These are phyloP conservation scores for Scaptomyza pallida DNA, from an alignment of 1,140 invertebrate genomes.

Conservation along the genomic window DNA sequence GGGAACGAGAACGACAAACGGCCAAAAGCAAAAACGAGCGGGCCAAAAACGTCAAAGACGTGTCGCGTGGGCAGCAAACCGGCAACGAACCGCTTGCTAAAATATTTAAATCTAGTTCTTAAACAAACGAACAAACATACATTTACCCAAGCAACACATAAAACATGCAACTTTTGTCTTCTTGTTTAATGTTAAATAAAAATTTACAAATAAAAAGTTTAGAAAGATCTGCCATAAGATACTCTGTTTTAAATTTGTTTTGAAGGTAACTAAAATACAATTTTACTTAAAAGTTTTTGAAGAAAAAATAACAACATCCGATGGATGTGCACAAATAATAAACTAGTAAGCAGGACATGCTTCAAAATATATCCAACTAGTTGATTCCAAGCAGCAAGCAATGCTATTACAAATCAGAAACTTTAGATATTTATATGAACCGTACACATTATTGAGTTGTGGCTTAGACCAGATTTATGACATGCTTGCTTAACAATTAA, in stretches of 20 bases:
- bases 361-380: no score
- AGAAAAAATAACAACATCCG: background rate
- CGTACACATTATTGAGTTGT: no score
- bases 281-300: no score
- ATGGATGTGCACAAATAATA: constrained; percentile 3
- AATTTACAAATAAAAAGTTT: background rate
- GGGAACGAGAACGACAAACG: constrained; percentile 26
- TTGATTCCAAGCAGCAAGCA: background rate
- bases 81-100: constrained; percentile 21
- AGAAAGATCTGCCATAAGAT: background rate
- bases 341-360: background rate
- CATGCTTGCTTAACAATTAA: background rate
- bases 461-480: background rate
- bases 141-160: constrained; percentile 9
- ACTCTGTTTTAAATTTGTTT: background rate
- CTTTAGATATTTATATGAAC: no score
- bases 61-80: constrained; percentile 31
- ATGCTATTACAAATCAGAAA: background rate
- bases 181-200: background rate
- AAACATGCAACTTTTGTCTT: constrained; percentile 15
- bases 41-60: constrained; percentile 62
- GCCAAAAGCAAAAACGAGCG: constrained; percentile 22
- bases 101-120: constrained; percentile 71
- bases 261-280: no score
- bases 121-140: constrained; percentile 28